These are phyloP conservation scores for Drosophila dunni DNA, from an alignment of 1,140 invertebrate genomes.

Conservation along the genomic window DNA sequence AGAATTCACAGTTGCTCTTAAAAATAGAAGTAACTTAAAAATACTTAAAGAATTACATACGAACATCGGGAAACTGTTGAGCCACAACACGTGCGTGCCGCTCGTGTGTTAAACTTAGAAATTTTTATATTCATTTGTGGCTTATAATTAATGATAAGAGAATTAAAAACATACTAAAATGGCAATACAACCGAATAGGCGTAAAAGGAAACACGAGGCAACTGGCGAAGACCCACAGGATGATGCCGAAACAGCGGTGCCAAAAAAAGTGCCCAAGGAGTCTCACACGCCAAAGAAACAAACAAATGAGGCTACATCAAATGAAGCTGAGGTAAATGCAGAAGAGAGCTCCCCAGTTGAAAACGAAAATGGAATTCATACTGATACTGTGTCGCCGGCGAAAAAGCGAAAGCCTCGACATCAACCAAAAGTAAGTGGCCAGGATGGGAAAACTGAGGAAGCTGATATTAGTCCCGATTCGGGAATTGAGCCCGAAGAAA, in stretches of 20 bases:
- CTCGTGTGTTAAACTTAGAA: slow-evolving; percentile 24
- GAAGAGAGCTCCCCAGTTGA: not conserved
- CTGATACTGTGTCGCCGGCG: not conserved
- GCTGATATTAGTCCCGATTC: slow-evolving; percentile 65
- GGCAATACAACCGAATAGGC: slow-evolving; percentile 74
- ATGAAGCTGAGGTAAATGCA: not conserved
- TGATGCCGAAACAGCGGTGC: slow-evolving; percentile 67
- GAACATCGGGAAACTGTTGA: not conserved
- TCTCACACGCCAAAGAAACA: slow-evolving; percentile 67
- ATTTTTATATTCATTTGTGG: slow-evolving; percentile 13
- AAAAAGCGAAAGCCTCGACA: slow-evolving; percentile 12
- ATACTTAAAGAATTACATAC: slow-evolving; percentile 21
- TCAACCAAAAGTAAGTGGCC: slow-evolving; percentile 7
- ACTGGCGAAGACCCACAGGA: slow-evolving; percentile 36
- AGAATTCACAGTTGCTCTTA: slow-evolving; percentile 13
- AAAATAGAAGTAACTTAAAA: slow-evolving; percentile 20
- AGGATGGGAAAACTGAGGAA: slow-evolving; percentile 33
- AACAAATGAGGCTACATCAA: slow-evolving; percentile 21
- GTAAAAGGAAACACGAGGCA: slow-evolving; percentile 69
- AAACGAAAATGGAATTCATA: slow-evolving; percentile 8
- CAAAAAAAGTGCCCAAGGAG: slow-evolving; percentile 69
- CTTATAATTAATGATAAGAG: slow-evolving; percentile 17
- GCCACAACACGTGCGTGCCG: slow-evolving; percentile 59
- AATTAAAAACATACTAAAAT: slow-evolving; percentile 42
- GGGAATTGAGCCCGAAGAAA: slow-evolving; percentile 66